Evolutionary conservation across 2,113 vertebrate species (phyloP).

Genomic region (Myanophis thanlyinensis): DNA sequence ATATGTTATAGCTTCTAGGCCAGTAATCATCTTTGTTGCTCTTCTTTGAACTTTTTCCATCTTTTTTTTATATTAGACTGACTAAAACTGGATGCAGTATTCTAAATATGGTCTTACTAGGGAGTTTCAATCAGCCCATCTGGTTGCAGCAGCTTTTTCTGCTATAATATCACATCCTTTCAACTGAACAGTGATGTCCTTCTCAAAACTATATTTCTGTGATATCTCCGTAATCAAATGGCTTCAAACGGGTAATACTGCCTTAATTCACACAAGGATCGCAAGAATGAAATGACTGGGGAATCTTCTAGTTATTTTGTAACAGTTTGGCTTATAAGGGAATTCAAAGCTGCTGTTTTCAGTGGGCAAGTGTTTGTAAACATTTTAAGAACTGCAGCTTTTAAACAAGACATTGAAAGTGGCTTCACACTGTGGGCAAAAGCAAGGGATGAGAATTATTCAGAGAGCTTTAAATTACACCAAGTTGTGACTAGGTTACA

Average conservation of each 20-base stretch:
- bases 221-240: not conserved
- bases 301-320: not conserved
- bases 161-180: not conserved
- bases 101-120: not conserved
- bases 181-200: not conserved
- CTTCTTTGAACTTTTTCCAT: not conserved
- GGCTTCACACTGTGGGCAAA: not conserved
- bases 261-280: no score
- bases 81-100: not conserved
- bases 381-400: not conserved
- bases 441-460: constrained; percentile 27
- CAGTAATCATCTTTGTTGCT: not conserved
- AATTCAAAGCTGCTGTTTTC: not conserved
- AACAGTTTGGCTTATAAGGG: not conserved
- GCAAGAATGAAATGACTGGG: not conserved
- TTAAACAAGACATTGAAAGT: not conserved
- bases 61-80: not conserved
- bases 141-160: not conserved
- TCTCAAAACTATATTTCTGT: not conserved
- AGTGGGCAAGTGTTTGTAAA: not conserved
- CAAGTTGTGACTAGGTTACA: constrained; percentile 66
- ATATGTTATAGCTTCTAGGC: not conserved
- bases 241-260: not conserved
- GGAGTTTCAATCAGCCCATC: not conserved
- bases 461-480: constrained; percentile 21